A percentile compares a stretch with the other conserved stretches of the same genome.
Conservation (phyloP, 64 coral and sea anemone genomes). For the Catalaphyllia jardinei region DNA sequence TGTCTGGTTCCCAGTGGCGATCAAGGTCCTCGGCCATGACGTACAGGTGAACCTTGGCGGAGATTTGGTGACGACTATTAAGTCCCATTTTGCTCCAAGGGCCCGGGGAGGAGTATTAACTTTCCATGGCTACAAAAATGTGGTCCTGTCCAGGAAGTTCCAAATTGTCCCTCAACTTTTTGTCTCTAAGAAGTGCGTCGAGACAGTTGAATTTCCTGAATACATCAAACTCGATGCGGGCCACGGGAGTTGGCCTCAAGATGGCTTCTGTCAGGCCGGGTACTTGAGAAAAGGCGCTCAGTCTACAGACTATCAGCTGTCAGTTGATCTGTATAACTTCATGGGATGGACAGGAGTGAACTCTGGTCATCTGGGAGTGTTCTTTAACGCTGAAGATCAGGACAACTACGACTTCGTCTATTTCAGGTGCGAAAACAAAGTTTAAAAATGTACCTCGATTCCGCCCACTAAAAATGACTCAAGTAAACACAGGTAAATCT, state of each 20-base stretch:
- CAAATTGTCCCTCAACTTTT: background rate
- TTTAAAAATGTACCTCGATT: too few species aligned
- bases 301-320: background rate
- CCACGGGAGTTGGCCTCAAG: background rate
- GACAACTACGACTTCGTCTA: conserved; percentile 8
- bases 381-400: conserved; percentile 11
- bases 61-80: conserved; percentile 28
- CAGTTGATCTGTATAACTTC: conserved; percentile 18
- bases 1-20: conserved; percentile 40
- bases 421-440: background rate
- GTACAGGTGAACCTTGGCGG: background rate
- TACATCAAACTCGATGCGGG: conserved; percentile 18
- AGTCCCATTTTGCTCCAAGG: background rate
- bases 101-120: conserved; percentile 12
- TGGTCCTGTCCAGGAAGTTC: conserved; percentile 34
- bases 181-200: background rate
- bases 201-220: background rate
- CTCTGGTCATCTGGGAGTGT: background rate
- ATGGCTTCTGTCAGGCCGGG: conserved; percentile 13
- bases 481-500: too few species aligned
- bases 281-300: background rate
- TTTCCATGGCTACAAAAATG: conserved; percentile 33
- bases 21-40: conserved; percentile 13
- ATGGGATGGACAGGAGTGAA: background rate
- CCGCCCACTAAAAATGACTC: too few species aligned